Evolutionary conservation across 2,888 invertebrate genomes (phyloP), one percentile per base, ranked within the genome.

Genomic region (Mamestra brassicae): DNA sequence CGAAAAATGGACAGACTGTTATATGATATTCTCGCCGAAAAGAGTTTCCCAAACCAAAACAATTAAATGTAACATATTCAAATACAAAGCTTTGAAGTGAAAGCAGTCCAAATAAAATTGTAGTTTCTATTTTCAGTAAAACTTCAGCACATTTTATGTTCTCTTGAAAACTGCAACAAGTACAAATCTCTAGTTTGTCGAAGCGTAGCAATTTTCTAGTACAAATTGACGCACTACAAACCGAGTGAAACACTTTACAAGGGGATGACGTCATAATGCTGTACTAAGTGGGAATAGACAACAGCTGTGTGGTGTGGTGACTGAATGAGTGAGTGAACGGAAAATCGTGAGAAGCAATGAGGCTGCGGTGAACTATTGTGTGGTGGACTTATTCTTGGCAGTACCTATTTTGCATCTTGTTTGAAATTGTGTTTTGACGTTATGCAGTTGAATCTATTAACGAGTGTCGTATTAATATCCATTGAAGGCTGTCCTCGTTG

Each of bases 291-390:
- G 42, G 47, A 66, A 78, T 70, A 69, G 64, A 71, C 72, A 74
- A 80, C 81, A 71, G 76, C 63, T 71, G 78, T 72, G 78, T 52
- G 54, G n/a, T 50, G 47, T 50, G 13, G 26, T 26, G 26, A 26
- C 26, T 34, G 50, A 75, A 26, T 77, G 80, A 78, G 77, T 74
- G 55, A 75, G 62, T 77, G 85, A 81, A 83, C 65, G 72, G 74
- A 72, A 80, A 76, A 83, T 80, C 68, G 72, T 74, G 68, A 78
- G 60, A 26, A 74, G 50, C 50, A 57, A 82, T 74, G 61, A 72
- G 71, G 78, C 65, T 81, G 78, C 45, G 72, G 64, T 71, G 36
- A 66, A 55, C 64, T 73, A 64, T 80, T 80, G 71, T 80, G 65
- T 61, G 57, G 64, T 38, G n/a, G 38, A 42, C 70, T 80, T 54